phyloP scores from a whole-genome alignment of 2,113 vertebrate species.

The Callaeas wilsoni region DNA sequence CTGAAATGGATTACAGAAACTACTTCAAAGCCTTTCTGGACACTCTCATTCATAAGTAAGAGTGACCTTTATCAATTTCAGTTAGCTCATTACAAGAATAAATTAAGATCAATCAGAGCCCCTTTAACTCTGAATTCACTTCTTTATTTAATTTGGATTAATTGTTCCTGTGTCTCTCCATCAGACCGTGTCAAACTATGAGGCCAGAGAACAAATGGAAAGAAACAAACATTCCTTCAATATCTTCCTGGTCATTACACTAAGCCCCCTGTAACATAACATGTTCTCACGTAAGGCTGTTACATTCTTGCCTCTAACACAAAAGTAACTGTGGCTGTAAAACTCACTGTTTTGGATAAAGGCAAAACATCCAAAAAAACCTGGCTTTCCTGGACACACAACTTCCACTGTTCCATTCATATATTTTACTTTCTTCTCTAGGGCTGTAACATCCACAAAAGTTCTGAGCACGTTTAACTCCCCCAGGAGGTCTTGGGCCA shows the following conservation, averaged over 20 bases:
- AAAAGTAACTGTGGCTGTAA: background rate
- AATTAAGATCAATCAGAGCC: background rate
- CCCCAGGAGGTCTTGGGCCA: background rate
- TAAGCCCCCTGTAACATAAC: background rate
- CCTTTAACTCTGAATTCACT: background rate
- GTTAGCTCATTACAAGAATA: conserved; percentile 1
- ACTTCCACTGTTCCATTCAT: background rate
- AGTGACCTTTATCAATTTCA: background rate
- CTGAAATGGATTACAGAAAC: conserved; percentile 4
- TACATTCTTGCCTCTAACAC: background rate
- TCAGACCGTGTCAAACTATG: background rate
- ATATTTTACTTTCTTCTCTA: background rate
- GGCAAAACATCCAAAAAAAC: background rate
- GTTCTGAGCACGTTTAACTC: background rate
- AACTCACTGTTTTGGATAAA: background rate
- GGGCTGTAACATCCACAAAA: background rate
- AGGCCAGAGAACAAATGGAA: background rate
- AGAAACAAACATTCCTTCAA: background rate
- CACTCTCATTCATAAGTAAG: background rate
- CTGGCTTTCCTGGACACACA: background rate
- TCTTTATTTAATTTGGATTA: background rate
- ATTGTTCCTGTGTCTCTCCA: background rate
- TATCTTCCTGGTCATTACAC: background rate
- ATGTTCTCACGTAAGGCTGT: background rate
- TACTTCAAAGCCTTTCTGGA: background rate